Evolutionary conservation across 2,113 vertebrate genomes (phyloP), one percentile per base, ranked within the genome.

Genomic region (Epinephelus moara): DNA sequence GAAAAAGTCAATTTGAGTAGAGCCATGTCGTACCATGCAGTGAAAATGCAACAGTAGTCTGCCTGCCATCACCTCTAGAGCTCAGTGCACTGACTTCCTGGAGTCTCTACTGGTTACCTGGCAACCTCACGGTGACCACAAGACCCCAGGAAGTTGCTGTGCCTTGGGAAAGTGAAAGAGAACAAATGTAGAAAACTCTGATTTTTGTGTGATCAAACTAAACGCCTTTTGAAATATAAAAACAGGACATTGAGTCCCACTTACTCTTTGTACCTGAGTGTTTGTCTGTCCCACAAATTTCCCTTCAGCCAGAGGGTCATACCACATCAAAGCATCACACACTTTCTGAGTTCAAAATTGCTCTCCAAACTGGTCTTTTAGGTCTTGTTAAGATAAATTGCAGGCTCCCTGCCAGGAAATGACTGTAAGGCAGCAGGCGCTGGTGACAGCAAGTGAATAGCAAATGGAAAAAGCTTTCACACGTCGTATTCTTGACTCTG

Each of bases 391-490:
- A 49, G 4, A 33, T 21, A 37, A 50, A 75, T 52, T 30, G 1
- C 45, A 75, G 72, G 47, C 60, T 53, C 30, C 27, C 68, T 53
- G 68, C 50, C 13, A 62, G 19, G 59, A 40, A 52, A 25, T n/a
- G 11, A 10, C 30, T 63, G 2, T 8, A 62, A 60, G 27, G 11
- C 2, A 15, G 49, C 33, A 40, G 40, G 33, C 55, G 33, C 7
- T 57, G n/a, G 30, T 27, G 23, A 14, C 53, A 55, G 15, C 17
- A 3, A 27, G 60, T 14, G 11, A 64, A 49, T 12, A 49, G 21
- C 8, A 75, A 63, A 33, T 56, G 37, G 7, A n/a, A 67, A 30
- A 66, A 27, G 6, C 17, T 56, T 15, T 56, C 11, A 56, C n/a
- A 27, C 11, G 45, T 27, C 4, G 3, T 8, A 12, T 56, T 3